These are phyloP conservation scores for Lamellibrachia luymesi DNA, from an alignment of 1,140 invertebrate species.

Conservation along the genomic window DNA sequence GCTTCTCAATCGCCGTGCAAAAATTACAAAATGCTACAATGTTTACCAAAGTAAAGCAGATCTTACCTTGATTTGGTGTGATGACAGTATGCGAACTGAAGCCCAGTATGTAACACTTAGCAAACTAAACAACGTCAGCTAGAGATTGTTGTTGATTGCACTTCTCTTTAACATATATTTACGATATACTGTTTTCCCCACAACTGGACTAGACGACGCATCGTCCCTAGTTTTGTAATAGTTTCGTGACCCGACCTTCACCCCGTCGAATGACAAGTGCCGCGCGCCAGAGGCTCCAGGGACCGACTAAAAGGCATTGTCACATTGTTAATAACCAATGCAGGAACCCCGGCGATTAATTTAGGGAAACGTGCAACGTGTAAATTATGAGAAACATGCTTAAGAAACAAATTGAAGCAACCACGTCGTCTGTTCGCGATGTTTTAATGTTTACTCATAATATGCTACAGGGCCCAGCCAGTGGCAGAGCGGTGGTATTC, in stretches of 20 bases:
- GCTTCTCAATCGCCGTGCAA: not conserved
- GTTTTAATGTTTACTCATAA: not conserved
- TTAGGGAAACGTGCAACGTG: not conserved
- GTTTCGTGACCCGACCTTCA: slow-evolving; percentile 11
- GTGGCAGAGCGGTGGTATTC: not conserved
- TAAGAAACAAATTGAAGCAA: not conserved
- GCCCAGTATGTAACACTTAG: not conserved
- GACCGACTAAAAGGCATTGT: not conserved
- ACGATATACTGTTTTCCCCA: not conserved
- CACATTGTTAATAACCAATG: not conserved
- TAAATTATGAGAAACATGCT: not conserved
- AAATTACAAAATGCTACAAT: not conserved
- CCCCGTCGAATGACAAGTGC: not conserved
- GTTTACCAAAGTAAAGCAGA: not conserved
- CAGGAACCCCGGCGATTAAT: not conserved
- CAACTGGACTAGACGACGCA: not conserved
- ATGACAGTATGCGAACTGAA: not conserved
- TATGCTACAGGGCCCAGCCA: no score
- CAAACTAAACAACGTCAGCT: not conserved
- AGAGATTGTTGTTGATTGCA: not conserved
- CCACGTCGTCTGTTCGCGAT: not conserved
- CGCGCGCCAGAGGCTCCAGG: not conserved
- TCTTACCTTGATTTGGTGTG: not conserved
- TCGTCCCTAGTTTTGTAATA: slow-evolving; percentile 13
- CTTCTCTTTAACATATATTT: not conserved